Evolutionary conservation across 2,113 vertebrate genomes (phyloP).

Genomic region (Podilymbus podiceps): DNA sequence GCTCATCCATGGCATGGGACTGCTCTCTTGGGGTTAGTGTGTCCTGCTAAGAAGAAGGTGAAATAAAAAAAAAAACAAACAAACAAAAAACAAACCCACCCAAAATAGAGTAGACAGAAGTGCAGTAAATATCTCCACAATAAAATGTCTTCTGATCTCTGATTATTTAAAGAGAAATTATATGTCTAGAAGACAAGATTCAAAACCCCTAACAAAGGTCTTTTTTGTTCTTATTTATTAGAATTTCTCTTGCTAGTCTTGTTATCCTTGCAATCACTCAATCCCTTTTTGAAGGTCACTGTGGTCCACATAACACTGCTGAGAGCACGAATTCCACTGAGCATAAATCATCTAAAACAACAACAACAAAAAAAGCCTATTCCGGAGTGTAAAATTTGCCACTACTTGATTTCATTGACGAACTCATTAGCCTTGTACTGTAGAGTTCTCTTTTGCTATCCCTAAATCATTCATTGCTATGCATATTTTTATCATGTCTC

Average conservation of each 20-base stretch:
- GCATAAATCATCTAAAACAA: background rate
- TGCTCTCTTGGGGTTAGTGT: accelerated
- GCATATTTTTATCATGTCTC: background rate
- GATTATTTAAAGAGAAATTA: background rate
- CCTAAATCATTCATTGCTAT: background rate
- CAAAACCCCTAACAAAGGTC: background rate
- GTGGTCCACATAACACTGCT: background rate
- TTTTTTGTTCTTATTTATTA: background rate
- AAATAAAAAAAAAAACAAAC: background rate
- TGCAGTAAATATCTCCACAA: background rate
- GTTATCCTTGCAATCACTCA: background rate
- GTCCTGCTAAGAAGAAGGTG: background rate
- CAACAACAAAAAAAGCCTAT: background rate
- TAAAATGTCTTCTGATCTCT: background rate
- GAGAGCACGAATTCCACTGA: background rate
- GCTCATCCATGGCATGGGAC: background rate
- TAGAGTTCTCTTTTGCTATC: background rate
- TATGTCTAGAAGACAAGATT: background rate
- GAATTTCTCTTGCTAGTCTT: background rate
- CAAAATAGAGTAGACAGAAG: background rate
- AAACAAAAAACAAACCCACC: background rate
- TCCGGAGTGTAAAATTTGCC: background rate
- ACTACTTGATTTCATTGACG: background rate
- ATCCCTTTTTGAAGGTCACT: background rate
- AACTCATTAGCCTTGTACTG: background rate